phyloP scores from a whole-genome alignment of 2,113 vertebrate species.

The Psilopsiagon aymara region DNA sequence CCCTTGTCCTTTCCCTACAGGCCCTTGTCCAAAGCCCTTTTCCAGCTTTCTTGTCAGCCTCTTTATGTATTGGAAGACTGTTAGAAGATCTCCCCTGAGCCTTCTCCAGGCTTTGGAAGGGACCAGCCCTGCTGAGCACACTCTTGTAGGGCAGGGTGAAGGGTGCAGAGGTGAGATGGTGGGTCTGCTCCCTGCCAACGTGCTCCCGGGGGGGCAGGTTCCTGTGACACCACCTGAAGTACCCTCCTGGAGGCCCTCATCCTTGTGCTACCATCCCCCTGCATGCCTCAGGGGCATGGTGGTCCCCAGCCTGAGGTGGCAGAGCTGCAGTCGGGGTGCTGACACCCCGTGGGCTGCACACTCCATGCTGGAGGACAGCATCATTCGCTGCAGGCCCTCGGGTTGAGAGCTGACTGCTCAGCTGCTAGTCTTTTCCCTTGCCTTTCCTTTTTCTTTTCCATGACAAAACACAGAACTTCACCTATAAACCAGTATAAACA shows the following conservation, averaged over 20 bases:
- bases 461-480: not conserved
- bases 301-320: not conserved
- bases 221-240: not conserved
- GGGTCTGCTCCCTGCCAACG: not conserved
- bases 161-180: not conserved
- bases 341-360: not conserved
- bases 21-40: not conserved
- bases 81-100: not conserved
- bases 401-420: not conserved
- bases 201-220: fast-evolving
- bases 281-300: too few relatives aligned
- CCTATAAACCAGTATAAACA: not conserved
- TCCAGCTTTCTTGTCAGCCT: not conserved
- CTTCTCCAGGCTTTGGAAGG: not conserved
- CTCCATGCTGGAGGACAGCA: not conserved
- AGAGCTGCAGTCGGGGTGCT: not conserved
- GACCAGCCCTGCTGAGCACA: not conserved
- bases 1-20: not conserved
- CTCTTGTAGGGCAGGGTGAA: not conserved
- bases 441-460: too few relatives aligned
- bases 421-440: not conserved
- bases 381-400: not conserved
- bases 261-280: not conserved
- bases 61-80: not conserved
- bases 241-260: not conserved